phyloP scores from a whole-genome alignment of 2,888 invertebrate species.

The Branchipolynoe longqiensis region DNA sequence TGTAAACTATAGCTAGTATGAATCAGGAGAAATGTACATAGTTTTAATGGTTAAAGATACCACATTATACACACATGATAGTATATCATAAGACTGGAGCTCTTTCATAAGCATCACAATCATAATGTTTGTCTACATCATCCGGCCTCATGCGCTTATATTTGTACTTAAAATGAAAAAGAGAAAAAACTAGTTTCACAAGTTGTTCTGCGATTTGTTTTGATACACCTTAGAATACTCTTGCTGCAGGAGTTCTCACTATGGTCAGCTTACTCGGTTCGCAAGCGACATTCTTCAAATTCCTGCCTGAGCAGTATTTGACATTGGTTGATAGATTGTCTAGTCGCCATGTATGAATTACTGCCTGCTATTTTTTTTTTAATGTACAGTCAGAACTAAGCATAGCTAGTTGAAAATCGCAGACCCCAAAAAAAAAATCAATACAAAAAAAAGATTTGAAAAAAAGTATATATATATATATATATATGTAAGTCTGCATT shows the following conservation, averaged over 20 bases:
- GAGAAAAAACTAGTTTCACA: too few species aligned
- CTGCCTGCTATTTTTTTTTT: too few species aligned
- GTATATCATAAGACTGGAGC: background rate
- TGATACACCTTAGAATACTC: too few species aligned
- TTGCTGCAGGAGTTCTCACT: too few species aligned
- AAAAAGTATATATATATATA: too few species aligned
- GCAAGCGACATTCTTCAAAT: too few species aligned
- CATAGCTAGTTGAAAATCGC: conserved; percentile 25
- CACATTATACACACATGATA: conserved; percentile 26
- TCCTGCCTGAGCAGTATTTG: too few species aligned
- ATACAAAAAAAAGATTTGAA: background rate
- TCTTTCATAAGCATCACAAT: background rate
- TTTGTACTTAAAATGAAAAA: conserved; percentile 34
- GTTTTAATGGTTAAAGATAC: conserved; percentile 23
- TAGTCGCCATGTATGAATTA: too few species aligned
- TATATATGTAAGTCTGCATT: too few species aligned
- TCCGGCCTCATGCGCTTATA: conserved; percentile 3
- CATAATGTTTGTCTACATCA: background rate
- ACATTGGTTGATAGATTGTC: too few species aligned
- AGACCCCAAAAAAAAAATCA: conserved; percentile 25
- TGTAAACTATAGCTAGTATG: background rate
- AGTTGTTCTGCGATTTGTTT: too few species aligned
- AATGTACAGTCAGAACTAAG: conserved; percentile 17
- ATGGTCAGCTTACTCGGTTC: too few species aligned
- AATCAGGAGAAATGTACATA: conserved; percentile 20